These are phyloP conservation scores for Podarcis muralis DNA, from an alignment of 2,113 vertebrate genomes.

Conservation along the genomic window DNA sequence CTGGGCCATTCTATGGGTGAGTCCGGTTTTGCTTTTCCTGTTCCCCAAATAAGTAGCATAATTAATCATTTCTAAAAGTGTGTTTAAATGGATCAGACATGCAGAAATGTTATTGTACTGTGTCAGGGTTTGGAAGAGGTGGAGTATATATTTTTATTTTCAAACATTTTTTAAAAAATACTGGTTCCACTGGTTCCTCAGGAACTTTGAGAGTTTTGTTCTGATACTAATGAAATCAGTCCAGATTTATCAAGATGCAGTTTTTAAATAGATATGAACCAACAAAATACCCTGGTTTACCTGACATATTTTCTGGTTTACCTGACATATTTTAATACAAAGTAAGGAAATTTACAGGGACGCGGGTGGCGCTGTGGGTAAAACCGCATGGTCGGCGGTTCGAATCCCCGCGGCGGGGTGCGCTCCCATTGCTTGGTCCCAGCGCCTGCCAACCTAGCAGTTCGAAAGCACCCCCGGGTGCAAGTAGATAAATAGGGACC, in stretches of 20 bases:
- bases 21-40: background rate
- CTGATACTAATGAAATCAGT: background rate
- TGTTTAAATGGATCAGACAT: background rate
- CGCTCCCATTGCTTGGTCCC: too few species aligned
- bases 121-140: background rate
- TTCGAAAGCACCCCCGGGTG: too few species aligned
- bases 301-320: background rate
- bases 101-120: background rate
- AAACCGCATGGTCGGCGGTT: too few species aligned
- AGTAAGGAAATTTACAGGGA: background rate
- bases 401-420: too few species aligned
- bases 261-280: constrained; percentile 5
- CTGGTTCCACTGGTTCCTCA: background rate
- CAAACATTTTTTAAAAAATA: background rate
- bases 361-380: too few species aligned
- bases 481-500: too few species aligned
- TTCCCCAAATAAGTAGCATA: constrained; percentile 6
- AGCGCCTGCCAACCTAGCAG: too few species aligned
- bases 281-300: background rate
- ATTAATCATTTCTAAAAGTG: background rate
- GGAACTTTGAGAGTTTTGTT: too few species aligned
- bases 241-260: background rate
- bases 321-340: constrained; percentile 5
- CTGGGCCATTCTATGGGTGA: constrained; percentile 10
- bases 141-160: background rate